Conservation (phyloP, 2,797 vertebrate species). For the Typhlichthys eigenmanni region DNA sequence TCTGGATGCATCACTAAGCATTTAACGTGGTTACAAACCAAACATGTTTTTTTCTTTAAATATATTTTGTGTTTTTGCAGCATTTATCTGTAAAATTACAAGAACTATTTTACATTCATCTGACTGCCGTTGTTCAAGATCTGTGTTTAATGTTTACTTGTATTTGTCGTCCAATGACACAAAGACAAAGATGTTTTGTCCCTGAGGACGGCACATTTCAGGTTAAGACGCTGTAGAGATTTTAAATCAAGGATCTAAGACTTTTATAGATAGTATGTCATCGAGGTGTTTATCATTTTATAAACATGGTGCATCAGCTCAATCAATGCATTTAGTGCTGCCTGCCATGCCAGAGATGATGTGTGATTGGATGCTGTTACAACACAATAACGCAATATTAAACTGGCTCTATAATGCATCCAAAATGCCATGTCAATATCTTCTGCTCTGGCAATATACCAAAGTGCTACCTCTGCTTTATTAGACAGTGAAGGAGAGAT, state of each 20-base stretch:
- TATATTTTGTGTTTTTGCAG: no score
- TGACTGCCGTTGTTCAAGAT: neutral
- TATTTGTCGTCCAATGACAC: neutral
- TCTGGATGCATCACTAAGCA: no score
- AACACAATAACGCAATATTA: conserved; percentile 77
- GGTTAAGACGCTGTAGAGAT: neutral
- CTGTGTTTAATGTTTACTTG: neutral
- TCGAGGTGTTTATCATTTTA: conserved; percentile 21
- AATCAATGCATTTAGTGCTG: conserved; percentile 48
- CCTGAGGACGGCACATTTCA: conserved; percentile 18
- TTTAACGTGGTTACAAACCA: no score
- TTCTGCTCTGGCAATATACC: conserved; percentile 57
- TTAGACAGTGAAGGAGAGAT: conserved; percentile 63
- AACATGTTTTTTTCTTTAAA: no score
- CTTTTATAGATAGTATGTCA: conserved; percentile 17
- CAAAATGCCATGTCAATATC: conserved; percentile 81
- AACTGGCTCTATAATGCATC: conserved; percentile 77
- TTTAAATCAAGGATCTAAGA: conserved; percentile 11
- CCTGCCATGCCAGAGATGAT: conserved; percentile 59
- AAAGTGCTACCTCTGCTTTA: conserved; percentile 74
- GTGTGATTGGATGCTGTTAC: conserved; percentile 70
- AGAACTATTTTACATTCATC: no score
- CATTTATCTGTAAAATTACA: no score
- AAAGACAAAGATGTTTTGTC: neutral
- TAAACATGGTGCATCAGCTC: conserved; percentile 58